Conservation (phyloP, 1,140 invertebrate genomes). For the Bombyx mandarina region DNA sequence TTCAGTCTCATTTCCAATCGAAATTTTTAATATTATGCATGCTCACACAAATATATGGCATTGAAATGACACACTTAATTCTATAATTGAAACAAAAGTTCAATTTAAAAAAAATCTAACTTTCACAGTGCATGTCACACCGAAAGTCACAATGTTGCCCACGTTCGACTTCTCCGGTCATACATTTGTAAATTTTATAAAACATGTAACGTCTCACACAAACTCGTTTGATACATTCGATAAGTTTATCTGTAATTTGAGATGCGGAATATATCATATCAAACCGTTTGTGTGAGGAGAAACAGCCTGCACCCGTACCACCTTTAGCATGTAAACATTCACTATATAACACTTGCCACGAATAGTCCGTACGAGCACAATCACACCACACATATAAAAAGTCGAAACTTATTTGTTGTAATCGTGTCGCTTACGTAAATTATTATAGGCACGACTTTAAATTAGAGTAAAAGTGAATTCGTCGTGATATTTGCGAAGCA, state of each 20-base stretch:
- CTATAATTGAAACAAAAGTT: background rate
- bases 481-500: too few species aligned
- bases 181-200: slow-evolving; percentile 34
- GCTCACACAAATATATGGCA: slow-evolving; percentile 23
- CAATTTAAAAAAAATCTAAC: slow-evolving; percentile 12
- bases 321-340: slow-evolving; percentile 50
- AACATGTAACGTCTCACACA: slow-evolving; percentile 30
- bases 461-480: too few species aligned
- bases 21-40: slow-evolving; percentile 35
- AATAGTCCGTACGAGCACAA: slow-evolving; percentile 44
- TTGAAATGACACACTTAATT: slow-evolving; percentile 1
- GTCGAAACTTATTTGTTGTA: too few species aligned
- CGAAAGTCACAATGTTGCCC: slow-evolving; percentile 50
- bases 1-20: slow-evolving; percentile 30
- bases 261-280: background rate
- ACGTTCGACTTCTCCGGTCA: slow-evolving; percentile 36
- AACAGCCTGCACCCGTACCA: slow-evolving; percentile 61
- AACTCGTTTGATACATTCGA: slow-evolving; percentile 18
- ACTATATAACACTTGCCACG: slow-evolving; percentile 33
- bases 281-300: slow-evolving; percentile 39
- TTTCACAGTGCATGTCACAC: slow-evolving; percentile 66
- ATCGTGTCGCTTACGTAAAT: too few species aligned
- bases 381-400: slow-evolving; percentile 25
- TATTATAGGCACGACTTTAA: too few species aligned
- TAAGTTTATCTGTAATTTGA: background rate